Base-by-base conservation (phyloP, 2,888 invertebrate genomes). In the Thereva unica region DNA sequence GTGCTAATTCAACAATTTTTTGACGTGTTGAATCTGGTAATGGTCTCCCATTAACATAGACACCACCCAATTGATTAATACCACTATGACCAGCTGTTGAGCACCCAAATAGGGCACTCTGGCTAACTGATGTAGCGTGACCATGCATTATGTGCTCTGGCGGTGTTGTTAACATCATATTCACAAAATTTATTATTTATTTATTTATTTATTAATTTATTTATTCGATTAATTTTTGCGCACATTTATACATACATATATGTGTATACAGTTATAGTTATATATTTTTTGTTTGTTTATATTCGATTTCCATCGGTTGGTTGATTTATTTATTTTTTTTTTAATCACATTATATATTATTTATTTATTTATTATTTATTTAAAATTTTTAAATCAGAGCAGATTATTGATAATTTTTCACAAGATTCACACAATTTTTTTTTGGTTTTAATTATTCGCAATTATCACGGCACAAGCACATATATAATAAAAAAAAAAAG, bases 11-110 rank as follows among this genome's bases (percentile, higher is more conserved):
- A 76, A 98, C 97, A 77, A 99, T 99, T 87, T 96, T 94, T 86
- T 98, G 97, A 74, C 98, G 86, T 76, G 97, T 98, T 76, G 94
- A 93, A 84, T 98, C 97, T 71, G 97, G 97, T 82, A 98, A 86
- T 73, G 97, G 98, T 74, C 98, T 87, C 73, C 98, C 98, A 85
- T 96, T 95, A 84, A 98, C 97, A 87, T 96, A 99, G 81, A 97
- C 96, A 81, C 98, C 97, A 81, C 97, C 97, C 84, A 98, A 89
- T 87, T 98, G 97, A 88, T 98, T 97, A 83, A 98, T 94, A 82
- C 97, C 98, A 86, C 96, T 97, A 88, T 98, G 97, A 84, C 97
- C 91, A 71, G 91, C 91, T 68, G 91, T 87, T 71, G 92, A 92
- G 83, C 92, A 92, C 73, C 92, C 92, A 81, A 92, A 92, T 74